These are phyloP conservation scores for Thymelicus lineola DNA, from an alignment of 2,888 invertebrate genomes.

Conservation along the genomic window DNA sequence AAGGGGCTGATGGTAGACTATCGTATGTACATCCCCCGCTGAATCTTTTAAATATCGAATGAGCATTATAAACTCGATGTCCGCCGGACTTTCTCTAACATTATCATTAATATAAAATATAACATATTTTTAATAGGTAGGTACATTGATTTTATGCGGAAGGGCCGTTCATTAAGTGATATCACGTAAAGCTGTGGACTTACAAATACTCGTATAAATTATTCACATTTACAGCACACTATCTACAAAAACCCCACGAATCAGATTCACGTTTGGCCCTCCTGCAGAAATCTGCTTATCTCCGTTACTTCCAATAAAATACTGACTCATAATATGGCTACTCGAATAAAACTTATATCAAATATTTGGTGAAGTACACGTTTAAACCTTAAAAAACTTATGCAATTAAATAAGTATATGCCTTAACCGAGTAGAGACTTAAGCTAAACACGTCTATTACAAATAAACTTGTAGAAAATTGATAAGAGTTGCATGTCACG, in stretches of 20 bases:
- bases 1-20: constrained; percentile 65
- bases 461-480: constrained; percentile 81
- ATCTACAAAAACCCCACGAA: constrained; percentile 81
- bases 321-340: constrained; percentile 84
- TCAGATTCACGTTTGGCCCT: constrained; percentile 75
- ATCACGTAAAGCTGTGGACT: constrained; percentile 84
- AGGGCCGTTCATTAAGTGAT: constrained; percentile 76
- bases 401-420: constrained; percentile 71
- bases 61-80: constrained; percentile 77
- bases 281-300: constrained; percentile 72
- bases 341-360: constrained; percentile 82
- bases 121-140: constrained; percentile 50
- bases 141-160: constrained; percentile 66
- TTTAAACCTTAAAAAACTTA: constrained; percentile 72
- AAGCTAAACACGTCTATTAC: constrained; percentile 70
- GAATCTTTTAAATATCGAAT: constrained; percentile 68
- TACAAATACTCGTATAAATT: constrained; percentile 85
- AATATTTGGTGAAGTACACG: constrained; percentile 83
- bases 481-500: constrained; percentile 65
- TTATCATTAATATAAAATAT: constrained; percentile 79
- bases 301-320: constrained; percentile 78
- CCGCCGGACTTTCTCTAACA: constrained; percentile 70
- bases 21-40: constrained; percentile 75
- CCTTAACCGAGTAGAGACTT: constrained; percentile 67
- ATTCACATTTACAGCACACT: constrained; percentile 85